Base-by-base conservation (phyloP, 2,888 invertebrate species). In the Proisotoma minuta region DNA sequence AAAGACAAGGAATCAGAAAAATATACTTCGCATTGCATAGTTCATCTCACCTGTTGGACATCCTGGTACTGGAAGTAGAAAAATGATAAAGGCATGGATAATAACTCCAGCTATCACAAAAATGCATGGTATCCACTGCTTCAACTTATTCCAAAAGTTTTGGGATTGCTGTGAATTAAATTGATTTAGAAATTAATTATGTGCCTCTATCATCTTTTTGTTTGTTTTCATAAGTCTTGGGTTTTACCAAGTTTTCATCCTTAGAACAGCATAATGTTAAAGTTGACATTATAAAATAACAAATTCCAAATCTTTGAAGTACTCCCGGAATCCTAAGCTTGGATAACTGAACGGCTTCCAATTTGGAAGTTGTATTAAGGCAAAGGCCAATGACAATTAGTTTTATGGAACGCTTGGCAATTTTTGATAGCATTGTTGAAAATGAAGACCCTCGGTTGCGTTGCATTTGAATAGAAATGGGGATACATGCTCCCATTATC, bases 401-500 rank as follows among this genome's bases (percentile, higher is more conserved):
- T 74, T 87, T 83, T 3, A 84, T 71, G 1, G 89, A 87, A 63
- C 92, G 84, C 87, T 88, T 82, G 18, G 87, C 66, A 63, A 89
- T 85, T 63, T 84, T 84, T 58, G 79, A 73, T 27, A 86, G 78
- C 39, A 87, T 84, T 60, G 80, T 80, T 75, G 78, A 78, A 70
- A 83, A 81, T 0, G 85, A 79, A 0, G 82, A 76, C 27, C 83
- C 83, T 62, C 84, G 85, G 53, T 84, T 85, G 60, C 88, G 80
- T 70, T 85, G 84, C 1, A 88, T 85, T 70, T 84, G 84, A 8
- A 92, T 81, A 0, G 92, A 88, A 52, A 95, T 85, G 0, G 94
- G 94, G 70, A 96, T 87, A 74, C 95, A 92, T 47, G 91, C 89
- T 1, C 96, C 96, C 95, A 96, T 96, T 71, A 97, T 93, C 91